Percentiles rank a stretch among this genome's conserved stretches.
Conservation (phyloP, 2,113 vertebrate species). For the Menidia beryllina region DNA sequence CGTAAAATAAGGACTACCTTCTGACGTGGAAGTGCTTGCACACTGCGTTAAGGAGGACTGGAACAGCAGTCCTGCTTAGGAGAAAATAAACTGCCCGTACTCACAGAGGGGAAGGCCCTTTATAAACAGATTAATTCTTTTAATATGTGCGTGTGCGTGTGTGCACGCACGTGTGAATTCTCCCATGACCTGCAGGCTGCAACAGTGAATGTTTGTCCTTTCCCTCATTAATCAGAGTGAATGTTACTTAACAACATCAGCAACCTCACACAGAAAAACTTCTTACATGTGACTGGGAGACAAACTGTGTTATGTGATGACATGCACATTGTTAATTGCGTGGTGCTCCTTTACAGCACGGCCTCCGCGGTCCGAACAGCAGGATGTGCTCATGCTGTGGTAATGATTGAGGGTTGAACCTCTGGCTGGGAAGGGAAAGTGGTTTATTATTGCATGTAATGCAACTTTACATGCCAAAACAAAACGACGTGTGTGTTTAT, state of each 20-base stretch:
- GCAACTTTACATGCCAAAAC: slow-evolving; percentile 8
- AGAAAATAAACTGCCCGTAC: background rate
- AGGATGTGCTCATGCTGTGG: slow-evolving; percentile 48
- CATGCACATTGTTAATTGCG: slow-evolving; percentile 52
- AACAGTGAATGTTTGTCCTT: slow-evolving; percentile 17
- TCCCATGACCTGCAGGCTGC: slow-evolving; percentile 31
- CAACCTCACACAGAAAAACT: slow-evolving; percentile 17
- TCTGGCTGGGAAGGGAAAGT: slow-evolving; percentile 23
- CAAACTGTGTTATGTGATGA: slow-evolving; percentile 38
- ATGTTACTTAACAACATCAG: slow-evolving; percentile 28
- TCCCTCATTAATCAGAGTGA: slow-evolving; percentile 24
- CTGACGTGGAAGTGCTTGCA: slow-evolving; percentile 9
- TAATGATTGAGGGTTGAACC: slow-evolving; percentile 45
- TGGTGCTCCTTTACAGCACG: slow-evolving; percentile 25
- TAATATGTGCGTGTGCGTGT: background rate
- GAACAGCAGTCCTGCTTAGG: slow-evolving; percentile 10
- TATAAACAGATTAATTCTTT: slow-evolving; percentile 12
- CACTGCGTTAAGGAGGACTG: slow-evolving; percentile 4
- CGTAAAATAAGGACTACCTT: background rate
- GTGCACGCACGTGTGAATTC: slow-evolving; percentile 22
- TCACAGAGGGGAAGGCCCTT: slow-evolving; percentile 16
- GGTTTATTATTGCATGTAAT: slow-evolving; percentile 28
- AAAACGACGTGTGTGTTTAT: slow-evolving; percentile 2
- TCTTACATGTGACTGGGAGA: background rate
- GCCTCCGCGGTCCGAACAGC: slow-evolving; percentile 8